phyloP scores from a whole-genome alignment of 2,888 invertebrate species.

The Pandemis cinnamomeana region DNA sequence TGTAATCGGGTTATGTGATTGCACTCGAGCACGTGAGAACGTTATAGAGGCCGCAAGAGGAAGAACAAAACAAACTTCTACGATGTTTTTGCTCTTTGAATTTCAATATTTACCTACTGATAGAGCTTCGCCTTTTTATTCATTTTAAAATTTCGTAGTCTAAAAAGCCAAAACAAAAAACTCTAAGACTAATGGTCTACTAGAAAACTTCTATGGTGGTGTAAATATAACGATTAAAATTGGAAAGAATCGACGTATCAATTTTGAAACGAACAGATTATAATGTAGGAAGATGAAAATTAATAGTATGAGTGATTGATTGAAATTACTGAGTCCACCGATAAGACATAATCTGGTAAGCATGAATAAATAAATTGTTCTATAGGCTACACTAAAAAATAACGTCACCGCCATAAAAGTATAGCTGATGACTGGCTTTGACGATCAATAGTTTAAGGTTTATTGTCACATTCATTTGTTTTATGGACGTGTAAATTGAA shows the following conservation, averaged over 20 bases:
- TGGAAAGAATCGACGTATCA: neutral
- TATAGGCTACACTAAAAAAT: neutral
- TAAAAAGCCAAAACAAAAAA: no score
- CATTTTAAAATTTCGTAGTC: no score
- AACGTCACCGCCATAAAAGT: slow-evolving; percentile 12
- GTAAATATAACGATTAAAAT: no score
- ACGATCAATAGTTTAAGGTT: slow-evolving; percentile 9
- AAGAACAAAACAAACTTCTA: neutral
- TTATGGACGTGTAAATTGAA: slow-evolving; percentile 5
- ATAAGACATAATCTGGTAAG: neutral
- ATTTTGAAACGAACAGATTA: neutral
- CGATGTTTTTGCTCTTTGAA: neutral
- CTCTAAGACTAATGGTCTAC: no score
- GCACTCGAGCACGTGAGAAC: slow-evolving; percentile 58
- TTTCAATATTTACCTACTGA: no score
- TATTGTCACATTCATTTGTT: slow-evolving; percentile 18
- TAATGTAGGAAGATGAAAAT: neutral
- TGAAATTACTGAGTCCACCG: neutral
- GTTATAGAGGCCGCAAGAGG: slow-evolving; percentile 53
- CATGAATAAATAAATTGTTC: neutral
- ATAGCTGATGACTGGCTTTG: slow-evolving; percentile 1
- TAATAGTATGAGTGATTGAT: neutral
- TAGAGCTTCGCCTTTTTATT: no score
- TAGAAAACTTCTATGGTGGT: no score
- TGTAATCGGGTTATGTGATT: slow-evolving; percentile 63